phyloP scores from a whole-genome alignment of 2,113 vertebrate species.

The Caretta caretta region DNA sequence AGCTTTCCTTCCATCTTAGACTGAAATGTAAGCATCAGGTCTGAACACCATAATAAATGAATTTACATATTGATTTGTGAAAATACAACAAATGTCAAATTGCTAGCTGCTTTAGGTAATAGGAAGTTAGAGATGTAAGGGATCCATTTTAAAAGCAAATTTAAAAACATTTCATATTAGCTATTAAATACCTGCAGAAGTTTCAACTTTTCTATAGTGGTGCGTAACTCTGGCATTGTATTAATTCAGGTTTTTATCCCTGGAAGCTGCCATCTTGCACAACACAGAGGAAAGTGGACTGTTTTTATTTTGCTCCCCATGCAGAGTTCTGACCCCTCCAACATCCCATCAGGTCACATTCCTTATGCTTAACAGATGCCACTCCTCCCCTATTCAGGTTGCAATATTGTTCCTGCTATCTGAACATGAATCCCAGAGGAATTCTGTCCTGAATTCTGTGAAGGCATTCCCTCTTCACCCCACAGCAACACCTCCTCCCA shows the following conservation, averaged over 20 bases:
- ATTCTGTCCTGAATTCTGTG: neutral
- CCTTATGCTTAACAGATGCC: neutral
- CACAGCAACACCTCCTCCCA: neutral
- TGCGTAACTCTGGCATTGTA: no score
- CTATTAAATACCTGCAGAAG: neutral
- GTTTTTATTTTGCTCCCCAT: neutral
- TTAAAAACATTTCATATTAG: neutral
- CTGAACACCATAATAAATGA: neutral
- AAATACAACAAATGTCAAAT: neutral
- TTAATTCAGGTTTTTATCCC: neutral
- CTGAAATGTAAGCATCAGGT: fast-evolving
- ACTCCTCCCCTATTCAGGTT: neutral
- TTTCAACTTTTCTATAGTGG: neutral
- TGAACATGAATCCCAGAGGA: neutral
- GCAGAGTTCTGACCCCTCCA: fast-evolving
- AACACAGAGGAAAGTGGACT: neutral
- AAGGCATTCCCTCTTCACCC: neutral
- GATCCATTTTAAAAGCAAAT: neutral
- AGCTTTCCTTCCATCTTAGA: neutral
- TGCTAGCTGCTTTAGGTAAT: neutral
- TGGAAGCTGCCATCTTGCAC: neutral
- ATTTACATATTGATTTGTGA: neutral
- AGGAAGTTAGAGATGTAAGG: neutral
- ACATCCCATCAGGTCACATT: neutral
- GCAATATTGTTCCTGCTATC: neutral